Percentiles rank a stretch among this genome's conserved stretches.
Conservation (phyloP, 1,140 invertebrate species). For the Diorhabda carinulata region DNA sequence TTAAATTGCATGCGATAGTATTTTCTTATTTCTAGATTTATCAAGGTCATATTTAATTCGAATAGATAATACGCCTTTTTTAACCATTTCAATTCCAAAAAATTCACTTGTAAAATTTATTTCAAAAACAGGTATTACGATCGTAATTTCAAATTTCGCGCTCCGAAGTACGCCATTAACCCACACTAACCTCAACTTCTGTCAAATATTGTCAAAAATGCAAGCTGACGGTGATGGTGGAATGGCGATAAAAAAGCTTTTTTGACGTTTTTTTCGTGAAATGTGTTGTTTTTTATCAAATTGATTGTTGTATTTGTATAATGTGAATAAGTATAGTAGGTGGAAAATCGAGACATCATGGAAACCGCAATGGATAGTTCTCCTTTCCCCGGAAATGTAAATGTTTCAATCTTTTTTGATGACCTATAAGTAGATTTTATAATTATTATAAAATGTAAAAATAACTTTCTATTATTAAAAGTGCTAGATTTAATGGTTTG, state of each 20-base stretch:
- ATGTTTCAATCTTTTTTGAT: conserved; percentile 14
- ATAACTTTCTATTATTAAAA: conserved; percentile 22
- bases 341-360: conserved; percentile 3
- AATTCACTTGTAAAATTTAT: too few relatives aligned
- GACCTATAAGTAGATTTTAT: conserved; percentile 18
- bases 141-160: conserved; percentile 9
- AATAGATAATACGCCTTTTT: too few relatives aligned
- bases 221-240: conserved; percentile 10
- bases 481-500: conserved; percentile 4
- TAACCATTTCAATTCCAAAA: too few relatives aligned
- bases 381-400: conserved; percentile 22
- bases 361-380: conserved; percentile 22
- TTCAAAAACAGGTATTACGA: too few relatives aligned
- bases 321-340: conserved; percentile 2
- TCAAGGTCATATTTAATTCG: too few relatives aligned
- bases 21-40: too few relatives aligned
- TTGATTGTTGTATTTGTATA: conserved; percentile 1
- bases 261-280: neutral
- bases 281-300: neutral
- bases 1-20: too few relatives aligned
- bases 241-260: conserved; percentile 11
- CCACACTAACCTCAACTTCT: conserved; percentile 21
- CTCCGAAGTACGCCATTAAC: neutral
- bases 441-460: conserved; percentile 17
- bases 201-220: conserved; percentile 13